phyloP scores from a whole-genome alignment of 2,797 vertebrate genomes.

The Carcharodon carcharias region DNA sequence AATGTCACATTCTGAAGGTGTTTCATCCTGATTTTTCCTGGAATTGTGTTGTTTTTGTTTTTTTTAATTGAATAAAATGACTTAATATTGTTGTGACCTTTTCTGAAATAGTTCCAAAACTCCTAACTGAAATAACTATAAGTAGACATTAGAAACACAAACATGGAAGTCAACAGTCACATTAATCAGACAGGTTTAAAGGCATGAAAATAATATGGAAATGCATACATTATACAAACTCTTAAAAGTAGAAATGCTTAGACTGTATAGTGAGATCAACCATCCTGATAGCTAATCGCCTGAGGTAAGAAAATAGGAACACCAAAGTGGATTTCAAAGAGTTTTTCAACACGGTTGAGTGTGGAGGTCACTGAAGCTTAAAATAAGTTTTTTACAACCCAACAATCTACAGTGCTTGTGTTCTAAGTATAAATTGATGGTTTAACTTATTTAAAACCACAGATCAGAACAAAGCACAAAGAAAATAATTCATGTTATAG shows the following conservation, averaged over 20 bases:
- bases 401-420: too few relatives aligned
- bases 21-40: background rate
- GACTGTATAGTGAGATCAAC: background rate
- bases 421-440: background rate
- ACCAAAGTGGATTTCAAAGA: background rate
- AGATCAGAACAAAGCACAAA: background rate
- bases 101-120: background rate
- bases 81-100: conserved; percentile 10
- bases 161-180: background rate
- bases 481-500: background rate
- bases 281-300: background rate
- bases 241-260: background rate
- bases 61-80: background rate
- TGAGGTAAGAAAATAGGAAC: background rate
- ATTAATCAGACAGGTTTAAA: background rate
- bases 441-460: background rate
- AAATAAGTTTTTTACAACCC: background rate
- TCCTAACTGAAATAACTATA: background rate
- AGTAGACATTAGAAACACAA: background rate
- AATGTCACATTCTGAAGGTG: background rate
- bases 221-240: background rate
- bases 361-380: background rate
- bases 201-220: background rate
- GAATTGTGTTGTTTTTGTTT: background rate
- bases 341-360: background rate